Evolutionary conservation across 1,140 invertebrate species (phyloP).

Genomic region (Drosophila neocordata): DNA sequence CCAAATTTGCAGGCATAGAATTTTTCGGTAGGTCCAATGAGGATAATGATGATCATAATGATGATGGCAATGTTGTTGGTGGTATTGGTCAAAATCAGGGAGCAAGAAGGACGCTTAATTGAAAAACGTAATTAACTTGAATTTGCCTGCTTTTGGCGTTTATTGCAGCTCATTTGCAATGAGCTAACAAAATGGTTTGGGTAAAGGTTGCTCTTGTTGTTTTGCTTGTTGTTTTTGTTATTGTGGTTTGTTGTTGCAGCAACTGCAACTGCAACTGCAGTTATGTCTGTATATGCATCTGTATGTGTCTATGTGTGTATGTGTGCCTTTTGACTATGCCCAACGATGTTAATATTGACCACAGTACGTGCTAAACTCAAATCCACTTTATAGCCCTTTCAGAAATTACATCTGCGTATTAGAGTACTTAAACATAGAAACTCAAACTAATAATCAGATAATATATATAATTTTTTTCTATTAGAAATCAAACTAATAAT

Average conservation of each 20-base stretch:
- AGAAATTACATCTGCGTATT: background rate
- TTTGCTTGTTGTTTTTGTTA: background rate
- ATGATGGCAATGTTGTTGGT: background rate
- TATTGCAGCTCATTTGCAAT: slow-evolving; percentile 78
- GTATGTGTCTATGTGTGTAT: slow-evolving; percentile 37
- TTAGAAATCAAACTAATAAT: slow-evolving; percentile 31
- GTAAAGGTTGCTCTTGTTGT: slow-evolving; percentile 4
- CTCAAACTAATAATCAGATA: slow-evolving; percentile 19
- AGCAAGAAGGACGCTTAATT: slow-evolving; percentile 65
- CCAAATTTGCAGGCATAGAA: slow-evolving; percentile 38
- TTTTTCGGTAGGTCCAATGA: slow-evolving; percentile 17
- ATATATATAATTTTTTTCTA: slow-evolving; percentile 38
- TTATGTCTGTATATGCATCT: slow-evolving; percentile 22
- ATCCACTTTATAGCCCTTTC: slow-evolving; percentile 24
- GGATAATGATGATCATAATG: background rate
- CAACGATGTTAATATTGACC: slow-evolving; percentile 60
- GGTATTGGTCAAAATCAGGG: slow-evolving; percentile 19
- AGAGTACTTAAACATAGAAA: background rate
- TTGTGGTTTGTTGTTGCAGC: no score
- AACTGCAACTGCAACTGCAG: slow-evolving; percentile 45
- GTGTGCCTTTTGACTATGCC: slow-evolving; percentile 36
- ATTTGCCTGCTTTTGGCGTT: slow-evolving; percentile 79
- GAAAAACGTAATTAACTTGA: slow-evolving; percentile 80
- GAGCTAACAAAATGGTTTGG: slow-evolving; percentile 48
- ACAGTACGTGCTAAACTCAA: slow-evolving; percentile 49